These are phyloP conservation scores for Hyles vespertilio DNA, from an alignment of 1,140 invertebrate species.

Conservation along the genomic window DNA sequence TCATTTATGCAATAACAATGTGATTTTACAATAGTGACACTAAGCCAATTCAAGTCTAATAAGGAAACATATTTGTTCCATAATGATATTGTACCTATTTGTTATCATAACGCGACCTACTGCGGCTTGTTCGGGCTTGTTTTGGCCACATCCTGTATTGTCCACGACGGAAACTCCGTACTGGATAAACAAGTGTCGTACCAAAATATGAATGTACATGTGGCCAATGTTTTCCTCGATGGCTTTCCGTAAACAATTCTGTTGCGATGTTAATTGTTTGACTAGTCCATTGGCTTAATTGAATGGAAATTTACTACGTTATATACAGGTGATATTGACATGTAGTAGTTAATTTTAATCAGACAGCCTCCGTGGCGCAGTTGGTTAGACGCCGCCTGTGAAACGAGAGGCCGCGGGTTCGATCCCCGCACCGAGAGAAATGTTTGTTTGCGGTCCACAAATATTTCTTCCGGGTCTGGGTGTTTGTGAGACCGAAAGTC, in stretches of 20 bases:
- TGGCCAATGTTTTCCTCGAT: constrained; percentile 28
- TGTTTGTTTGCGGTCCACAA: too few relatives aligned
- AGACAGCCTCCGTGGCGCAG: too few relatives aligned
- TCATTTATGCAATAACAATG: too few relatives aligned
- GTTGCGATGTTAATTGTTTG: background rate
- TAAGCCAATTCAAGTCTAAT: too few relatives aligned
- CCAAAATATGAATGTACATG: constrained; percentile 43
- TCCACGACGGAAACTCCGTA: constrained; percentile 26
- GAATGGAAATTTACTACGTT: background rate
- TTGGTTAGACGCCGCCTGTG: too few relatives aligned
- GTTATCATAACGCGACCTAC: constrained; percentile 4
- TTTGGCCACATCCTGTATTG: constrained; percentile 35
- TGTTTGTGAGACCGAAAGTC: too few relatives aligned
- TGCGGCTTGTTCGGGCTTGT: constrained; percentile 31
- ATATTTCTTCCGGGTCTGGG: too few relatives aligned
- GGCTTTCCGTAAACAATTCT: constrained; percentile 19
- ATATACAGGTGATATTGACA: background rate
- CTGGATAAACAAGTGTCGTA: constrained; percentile 43
- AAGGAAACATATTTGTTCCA: too few relatives aligned
- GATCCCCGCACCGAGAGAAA: too few relatives aligned
- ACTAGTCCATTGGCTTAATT: background rate
- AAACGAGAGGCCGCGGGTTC: too few relatives aligned
- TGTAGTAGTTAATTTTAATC: background rate
- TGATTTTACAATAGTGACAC: too few relatives aligned
- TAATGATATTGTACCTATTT: constrained; percentile 2